phyloP scores from a whole-genome alignment of 2,797 vertebrate species.

The Acrossocheilus fasciatus region DNA sequence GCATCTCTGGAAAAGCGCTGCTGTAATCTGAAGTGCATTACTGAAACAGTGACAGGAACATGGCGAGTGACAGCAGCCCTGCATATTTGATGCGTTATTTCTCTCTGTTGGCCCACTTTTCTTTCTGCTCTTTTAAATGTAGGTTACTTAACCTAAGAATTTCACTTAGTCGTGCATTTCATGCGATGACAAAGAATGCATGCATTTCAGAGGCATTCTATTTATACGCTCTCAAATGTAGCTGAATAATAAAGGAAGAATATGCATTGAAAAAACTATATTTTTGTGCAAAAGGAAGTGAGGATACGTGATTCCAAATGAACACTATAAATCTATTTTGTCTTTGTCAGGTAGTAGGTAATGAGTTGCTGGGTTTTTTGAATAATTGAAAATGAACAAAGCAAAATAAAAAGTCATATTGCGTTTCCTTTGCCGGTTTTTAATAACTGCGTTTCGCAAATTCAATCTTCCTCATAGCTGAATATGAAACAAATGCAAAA shows the following conservation, averaged over 20 bases:
- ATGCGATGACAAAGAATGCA: background rate
- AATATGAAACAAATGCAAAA: constrained; percentile 39
- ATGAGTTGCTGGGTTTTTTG: constrained; percentile 24
- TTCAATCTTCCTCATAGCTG: constrained; percentile 23
- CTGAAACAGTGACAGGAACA: constrained; percentile 49
- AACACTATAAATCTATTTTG: constrained; percentile 18
- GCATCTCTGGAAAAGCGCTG: constrained; percentile 43
- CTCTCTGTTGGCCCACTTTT: constrained; percentile 19
- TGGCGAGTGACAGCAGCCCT: constrained; percentile 30
- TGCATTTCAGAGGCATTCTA: constrained; percentile 17
- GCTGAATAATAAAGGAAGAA: background rate
- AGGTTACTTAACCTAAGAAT: constrained; percentile 35
- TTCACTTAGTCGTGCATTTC: constrained; percentile 29
- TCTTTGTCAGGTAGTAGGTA: background rate
- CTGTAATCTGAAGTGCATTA: constrained; percentile 55
- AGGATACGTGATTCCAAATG: constrained; percentile 22
- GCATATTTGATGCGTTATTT: constrained; percentile 38
- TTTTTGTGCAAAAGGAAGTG: constrained; percentile 1
- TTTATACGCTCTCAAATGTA: constrained; percentile 15
- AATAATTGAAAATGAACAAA: constrained; percentile 42
- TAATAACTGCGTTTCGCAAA: constrained; percentile 29
- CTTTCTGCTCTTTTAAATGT: constrained; percentile 21
- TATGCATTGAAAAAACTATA: background rate
- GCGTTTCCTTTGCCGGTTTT: constrained; percentile 24
- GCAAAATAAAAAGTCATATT: constrained; percentile 34